Base-by-base conservation (phyloP, 2,797 vertebrate species). In the Schizothorax lantsangensis region DNA sequence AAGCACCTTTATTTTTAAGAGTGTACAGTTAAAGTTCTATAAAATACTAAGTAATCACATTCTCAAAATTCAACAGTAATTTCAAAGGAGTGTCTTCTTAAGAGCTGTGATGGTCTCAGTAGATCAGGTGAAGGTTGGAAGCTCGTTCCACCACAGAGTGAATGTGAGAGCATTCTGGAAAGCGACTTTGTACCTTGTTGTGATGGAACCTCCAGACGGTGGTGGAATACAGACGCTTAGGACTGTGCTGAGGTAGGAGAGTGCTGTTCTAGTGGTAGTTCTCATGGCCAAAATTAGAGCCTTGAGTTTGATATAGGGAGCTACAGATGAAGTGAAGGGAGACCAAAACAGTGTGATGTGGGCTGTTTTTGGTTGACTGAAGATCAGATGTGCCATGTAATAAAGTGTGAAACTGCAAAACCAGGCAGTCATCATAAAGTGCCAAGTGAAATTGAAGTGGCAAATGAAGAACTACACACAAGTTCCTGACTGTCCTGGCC, bases 321-420 rank as follows among this genome's bases (percentile, higher is more conserved):
- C 47, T 52, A 52, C 26, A 75, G 47, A 77, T 36, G 19, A 69
- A 69, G 4, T 40, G 19, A 52, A 33, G 26, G 5, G 14, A 75
- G 40, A 73, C 40, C 40, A 26, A 73, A 73, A 26, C 12, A 12
- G 47, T 23, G 47, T 52, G 73, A 52, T 75, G 10, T 52, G 73
- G 73, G 73, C 9, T 19, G 19, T 77, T 54, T 54, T 14, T 23
- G 74, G 9, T 77, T 36, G 47, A 54, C 47, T 36, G 19, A 36
- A 36, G 30, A 77, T 77, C 19, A 7, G 19, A 52, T 9, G 73
- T 75, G 45, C 26, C 26, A 19, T 77, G 17, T 11, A 33, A 49
- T 21, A 52, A 52, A 77, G 17, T 54, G 74, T 77, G 30, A 77
- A 77, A 77, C 30, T 77, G n/a, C 30, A 77, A 36, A 77, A 36